Percentiles rank a stretch among this genome's conserved stretches.
Evolutionary conservation across 2,113 vertebrate species (phyloP).

Genomic region (Eonycteris spelaea): DNA sequence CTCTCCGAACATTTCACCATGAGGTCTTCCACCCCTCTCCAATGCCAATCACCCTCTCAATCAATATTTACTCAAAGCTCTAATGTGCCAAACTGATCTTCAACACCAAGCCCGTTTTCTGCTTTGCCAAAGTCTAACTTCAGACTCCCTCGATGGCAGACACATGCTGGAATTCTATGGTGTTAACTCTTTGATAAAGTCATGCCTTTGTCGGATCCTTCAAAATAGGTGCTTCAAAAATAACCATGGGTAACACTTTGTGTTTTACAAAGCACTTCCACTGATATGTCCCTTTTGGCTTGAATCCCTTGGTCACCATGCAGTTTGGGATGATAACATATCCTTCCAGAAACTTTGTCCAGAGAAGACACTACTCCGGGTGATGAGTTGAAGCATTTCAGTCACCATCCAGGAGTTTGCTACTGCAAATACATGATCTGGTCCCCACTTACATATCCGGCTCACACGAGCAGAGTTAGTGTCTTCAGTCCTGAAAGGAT

Average conservation of each 20-base stretch:
- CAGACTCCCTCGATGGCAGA: not conserved
- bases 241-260: not conserved
- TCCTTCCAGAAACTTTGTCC: too few relatives aligned
- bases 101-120: not conserved
- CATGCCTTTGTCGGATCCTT: constrained; percentile 13
- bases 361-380: too few relatives aligned
- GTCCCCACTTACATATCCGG: too few relatives aligned
- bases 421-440: too few relatives aligned
- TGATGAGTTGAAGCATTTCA: too few relatives aligned
- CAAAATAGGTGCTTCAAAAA: not conserved
- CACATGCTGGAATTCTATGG: not conserved
- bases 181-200: not conserved
- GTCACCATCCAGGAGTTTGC: too few relatives aligned
- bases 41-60: too few relatives aligned
- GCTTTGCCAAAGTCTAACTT: not conserved
- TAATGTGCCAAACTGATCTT: not conserved
- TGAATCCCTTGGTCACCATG: too few relatives aligned
- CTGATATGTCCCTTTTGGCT: not conserved
- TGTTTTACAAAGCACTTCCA: not conserved
- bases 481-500: too few relatives aligned
- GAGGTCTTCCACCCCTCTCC: not conserved
- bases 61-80: not conserved
- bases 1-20: not conserved
- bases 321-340: too few relatives aligned
- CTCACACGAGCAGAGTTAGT: too few relatives aligned